Base-by-base conservation (phyloP, 2,888 invertebrate species). In the Amblyjoppa proteus region DNA sequence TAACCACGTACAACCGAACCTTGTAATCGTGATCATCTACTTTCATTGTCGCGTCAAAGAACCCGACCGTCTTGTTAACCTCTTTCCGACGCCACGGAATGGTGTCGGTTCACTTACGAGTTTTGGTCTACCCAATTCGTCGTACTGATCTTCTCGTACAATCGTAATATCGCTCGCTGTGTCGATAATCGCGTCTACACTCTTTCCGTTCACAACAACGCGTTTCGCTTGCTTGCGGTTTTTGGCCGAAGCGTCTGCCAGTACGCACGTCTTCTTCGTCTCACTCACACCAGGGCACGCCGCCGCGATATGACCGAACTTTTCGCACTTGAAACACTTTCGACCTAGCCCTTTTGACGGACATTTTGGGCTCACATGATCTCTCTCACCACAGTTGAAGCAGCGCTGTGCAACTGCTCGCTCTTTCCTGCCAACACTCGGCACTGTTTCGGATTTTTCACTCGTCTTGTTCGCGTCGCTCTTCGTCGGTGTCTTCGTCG, bases 161-260 rank as follows among this genome's bases (percentile, higher is more conserved):
- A 89, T 7, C 9, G 84, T 83, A 31, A 86, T n/a, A 51, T 88
- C 83, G 53, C 88, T 84, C 0, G 79, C 85, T 0, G 84, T 80
- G n/a, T 86, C 86, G 1, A 88, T 49, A 0, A 87, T 16, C 0
- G 85, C 3, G 28, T 31, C 28, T 2, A 31, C 28, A 31, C 28
- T 31, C 28, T 31, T 31, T 31, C 28, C 28, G 28, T 31, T 31
- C 28, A 31, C 28, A 31, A 31, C 28, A 31, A 31, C 28, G 3
- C 28, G 3, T 31, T 31, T 31, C 28, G 28, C 28, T 31, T 31
- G 28, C 28, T 31, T 31, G 28, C 3, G 28, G 28, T 31, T 31
- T 31, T 31, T 31, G 28, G 28, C 38, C 34, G 51, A 66, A 6
- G 66, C 5, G 34, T 76, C 66, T 3, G 76, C 64, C 3, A 75